Conservation (phyloP, 64 coral and sea anemone genomes). For the Dendrophyllia cribrosa region DNA sequence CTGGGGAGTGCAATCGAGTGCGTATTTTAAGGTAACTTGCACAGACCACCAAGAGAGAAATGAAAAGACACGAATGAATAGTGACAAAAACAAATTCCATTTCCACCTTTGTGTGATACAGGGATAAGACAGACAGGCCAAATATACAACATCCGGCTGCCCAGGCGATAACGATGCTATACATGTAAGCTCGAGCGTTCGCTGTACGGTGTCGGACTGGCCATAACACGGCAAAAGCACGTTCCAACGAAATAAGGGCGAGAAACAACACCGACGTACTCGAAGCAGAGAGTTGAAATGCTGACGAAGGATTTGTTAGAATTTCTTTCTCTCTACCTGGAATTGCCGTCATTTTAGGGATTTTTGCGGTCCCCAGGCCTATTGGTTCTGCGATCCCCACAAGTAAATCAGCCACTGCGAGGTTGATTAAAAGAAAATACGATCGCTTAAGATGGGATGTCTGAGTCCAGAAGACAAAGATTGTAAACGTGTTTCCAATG, state of each 20-base stretch:
- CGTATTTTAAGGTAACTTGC: slow-evolving; percentile 13
- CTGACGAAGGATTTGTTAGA: background rate
- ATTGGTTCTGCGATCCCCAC: background rate
- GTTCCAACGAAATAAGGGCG: slow-evolving; percentile 5
- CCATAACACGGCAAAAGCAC: background rate
- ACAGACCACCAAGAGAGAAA: background rate
- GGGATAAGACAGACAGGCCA: background rate
- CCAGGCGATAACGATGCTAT: background rate
- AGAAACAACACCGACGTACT: slow-evolving; percentile 17
- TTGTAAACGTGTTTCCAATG: background rate
- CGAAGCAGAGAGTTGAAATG: background rate
- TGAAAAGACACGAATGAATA: background rate
- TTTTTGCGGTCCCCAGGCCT: background rate
- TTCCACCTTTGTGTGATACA: background rate
- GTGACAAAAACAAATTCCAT: background rate
- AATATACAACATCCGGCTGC: background rate
- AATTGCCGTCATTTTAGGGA: background rate
- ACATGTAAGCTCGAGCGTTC: background rate
- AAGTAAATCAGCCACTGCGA: background rate
- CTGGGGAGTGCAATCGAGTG: background rate
- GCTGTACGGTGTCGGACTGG: background rate
- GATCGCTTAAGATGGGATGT: background rate
- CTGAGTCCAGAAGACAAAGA: slow-evolving; percentile 10
- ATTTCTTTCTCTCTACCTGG: background rate
- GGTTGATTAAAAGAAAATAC: background rate